Percentiles rank a stretch among this genome's conserved stretches.
These are phyloP conservation scores for Polydrusus tereticollis DNA, from an alignment of 2,888 invertebrate species.

Conservation along the genomic window DNA sequence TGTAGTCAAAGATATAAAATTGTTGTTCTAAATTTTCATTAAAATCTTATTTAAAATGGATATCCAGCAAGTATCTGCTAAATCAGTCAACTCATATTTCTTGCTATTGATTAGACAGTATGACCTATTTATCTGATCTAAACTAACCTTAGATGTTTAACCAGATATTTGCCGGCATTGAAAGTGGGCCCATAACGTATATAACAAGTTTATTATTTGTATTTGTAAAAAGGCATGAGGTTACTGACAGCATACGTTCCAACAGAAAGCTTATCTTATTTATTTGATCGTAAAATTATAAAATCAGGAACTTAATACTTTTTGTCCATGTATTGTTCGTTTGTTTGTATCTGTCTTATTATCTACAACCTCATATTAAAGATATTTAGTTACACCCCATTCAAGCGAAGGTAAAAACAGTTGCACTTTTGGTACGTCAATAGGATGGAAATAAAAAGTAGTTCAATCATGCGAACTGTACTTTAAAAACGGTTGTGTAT, in stretches of 20 bases:
- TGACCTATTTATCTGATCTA: conserved; percentile 13
- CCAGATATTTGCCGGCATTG: conserved; percentile 37
- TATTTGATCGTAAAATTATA: conserved; percentile 57
- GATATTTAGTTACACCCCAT: conserved; percentile 54
- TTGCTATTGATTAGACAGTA: too few relatives aligned
- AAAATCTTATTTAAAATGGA: too few relatives aligned
- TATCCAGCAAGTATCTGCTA: too few relatives aligned
- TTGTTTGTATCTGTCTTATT: conserved; percentile 55
- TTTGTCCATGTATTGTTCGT: conserved; percentile 54
- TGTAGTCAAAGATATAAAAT: too few relatives aligned
- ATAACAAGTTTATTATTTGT: conserved; percentile 50
- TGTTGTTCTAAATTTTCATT: too few relatives aligned
- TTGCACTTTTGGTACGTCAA: conserved; percentile 45
- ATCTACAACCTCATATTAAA: conserved; percentile 55
- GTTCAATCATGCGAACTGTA: conserved; percentile 21
- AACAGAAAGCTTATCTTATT: conserved; percentile 48
- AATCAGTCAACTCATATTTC: background rate
- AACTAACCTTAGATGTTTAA: conserved; percentile 31
- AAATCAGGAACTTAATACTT: conserved; percentile 57
- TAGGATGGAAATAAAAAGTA: conserved; percentile 27
- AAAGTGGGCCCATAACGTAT: conserved; percentile 35
- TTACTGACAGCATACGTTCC: conserved; percentile 38
- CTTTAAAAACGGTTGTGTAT: background rate
- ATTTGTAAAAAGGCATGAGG: conserved; percentile 44
- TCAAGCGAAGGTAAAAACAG: conserved; percentile 39